These are phyloP conservation scores for Cotesia chilonis DNA, from an alignment of 1,140 invertebrate genomes.

Conservation along the genomic window DNA sequence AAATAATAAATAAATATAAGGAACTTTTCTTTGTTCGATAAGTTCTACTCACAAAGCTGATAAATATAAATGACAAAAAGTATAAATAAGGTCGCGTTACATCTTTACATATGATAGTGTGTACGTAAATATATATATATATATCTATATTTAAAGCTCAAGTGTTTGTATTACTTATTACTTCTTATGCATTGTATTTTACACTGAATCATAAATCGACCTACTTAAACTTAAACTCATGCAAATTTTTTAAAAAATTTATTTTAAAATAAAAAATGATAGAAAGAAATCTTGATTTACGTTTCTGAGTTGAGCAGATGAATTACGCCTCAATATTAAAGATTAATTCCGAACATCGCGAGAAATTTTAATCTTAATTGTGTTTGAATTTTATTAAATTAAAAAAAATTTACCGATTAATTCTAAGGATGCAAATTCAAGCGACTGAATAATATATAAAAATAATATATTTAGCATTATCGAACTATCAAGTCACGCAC, in stretches of 20 bases:
- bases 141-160: too few relatives aligned
- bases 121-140: too few relatives aligned
- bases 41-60: background rate
- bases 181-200: background rate
- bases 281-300: background rate
- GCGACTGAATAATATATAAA: too few relatives aligned
- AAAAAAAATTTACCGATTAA: too few relatives aligned
- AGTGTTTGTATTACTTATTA: background rate
- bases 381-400: too few relatives aligned
- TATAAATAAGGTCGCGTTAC: constrained; percentile 22
- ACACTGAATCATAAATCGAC: background rate
- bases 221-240: too few relatives aligned
- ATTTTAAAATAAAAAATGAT: background rate
- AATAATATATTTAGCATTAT: background rate
- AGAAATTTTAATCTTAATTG: too few relatives aligned
- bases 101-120: constrained; percentile 4
- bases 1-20: background rate
- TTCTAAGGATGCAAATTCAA: too few relatives aligned
- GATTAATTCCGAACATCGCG: too few relatives aligned
- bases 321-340: too few relatives aligned
- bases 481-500: constrained; percentile 9
- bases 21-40: constrained; percentile 21
- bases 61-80: constrained; percentile 22
- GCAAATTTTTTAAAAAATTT: background rate
- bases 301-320: too few relatives aligned